These are phyloP conservation scores for Limosa lapponica DNA, from an alignment of 2,797 vertebrate species.

Conservation along the genomic window DNA sequence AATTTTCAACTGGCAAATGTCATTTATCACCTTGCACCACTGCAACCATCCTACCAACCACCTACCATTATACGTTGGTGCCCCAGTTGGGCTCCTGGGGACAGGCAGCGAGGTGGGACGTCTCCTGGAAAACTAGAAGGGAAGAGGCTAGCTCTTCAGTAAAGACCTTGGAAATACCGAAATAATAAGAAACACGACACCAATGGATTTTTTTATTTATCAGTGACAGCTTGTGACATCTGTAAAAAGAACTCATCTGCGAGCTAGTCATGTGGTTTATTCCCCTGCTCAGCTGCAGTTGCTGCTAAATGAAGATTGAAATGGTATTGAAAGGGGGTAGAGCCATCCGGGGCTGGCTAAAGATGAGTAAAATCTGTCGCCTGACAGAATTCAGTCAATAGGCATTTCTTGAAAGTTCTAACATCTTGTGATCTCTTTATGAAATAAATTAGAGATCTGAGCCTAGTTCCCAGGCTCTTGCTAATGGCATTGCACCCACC, in stretches of 20 bases:
- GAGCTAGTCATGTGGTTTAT: not conserved
- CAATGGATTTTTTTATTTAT: constrained; percentile 51
- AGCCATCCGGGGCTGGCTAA: not conserved
- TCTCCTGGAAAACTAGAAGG: not conserved
- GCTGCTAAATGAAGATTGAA: constrained; percentile 39
- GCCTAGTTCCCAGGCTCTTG: not conserved
- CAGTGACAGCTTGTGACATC: constrained; percentile 5
- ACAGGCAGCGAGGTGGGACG: not conserved
- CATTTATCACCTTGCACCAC: not conserved
- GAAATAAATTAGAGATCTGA: not conserved
- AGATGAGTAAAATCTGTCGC: not conserved
- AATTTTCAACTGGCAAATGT: not conserved
- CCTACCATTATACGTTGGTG: not conserved
- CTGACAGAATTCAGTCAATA: constrained; percentile 2
- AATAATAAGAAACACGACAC: not conserved
- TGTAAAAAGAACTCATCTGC: not conserved
- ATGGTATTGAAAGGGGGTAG: not conserved
- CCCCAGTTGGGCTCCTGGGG: not conserved
- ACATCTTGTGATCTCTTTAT: not conserved
- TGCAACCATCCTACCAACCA: constrained; percentile 4
- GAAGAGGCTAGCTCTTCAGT: constrained; percentile 3
- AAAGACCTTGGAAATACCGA: not conserved
- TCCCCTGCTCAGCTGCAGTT: not conserved
- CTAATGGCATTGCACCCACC: rapidly evolving
- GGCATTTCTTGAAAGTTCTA: not conserved